These are phyloP conservation scores for Apamea crenata DNA, from an alignment of 2,888 invertebrate genomes.

Conservation along the genomic window DNA sequence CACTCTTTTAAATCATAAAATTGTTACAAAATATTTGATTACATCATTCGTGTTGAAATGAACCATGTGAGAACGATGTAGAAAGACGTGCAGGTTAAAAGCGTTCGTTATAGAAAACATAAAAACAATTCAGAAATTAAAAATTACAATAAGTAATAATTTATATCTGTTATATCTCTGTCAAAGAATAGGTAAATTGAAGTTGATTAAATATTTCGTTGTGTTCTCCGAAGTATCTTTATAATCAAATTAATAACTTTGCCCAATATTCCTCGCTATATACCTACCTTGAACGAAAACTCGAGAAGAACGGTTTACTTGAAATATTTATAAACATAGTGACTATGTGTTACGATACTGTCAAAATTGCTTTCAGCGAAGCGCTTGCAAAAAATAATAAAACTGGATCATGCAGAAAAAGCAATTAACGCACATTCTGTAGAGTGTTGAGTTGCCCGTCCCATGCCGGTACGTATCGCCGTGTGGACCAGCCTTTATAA, in stretches of 20 bases:
- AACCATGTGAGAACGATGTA: too few relatives aligned
- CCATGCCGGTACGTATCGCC: background rate
- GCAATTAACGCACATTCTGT: conserved; percentile 35
- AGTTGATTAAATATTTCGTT: conserved; percentile 7
- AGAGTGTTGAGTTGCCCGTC: background rate
- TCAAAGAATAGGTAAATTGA: background rate
- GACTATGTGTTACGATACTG: conserved; percentile 14
- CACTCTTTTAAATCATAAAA: too few relatives aligned
- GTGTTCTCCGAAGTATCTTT: background rate
- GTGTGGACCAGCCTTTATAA: conserved; percentile 36
- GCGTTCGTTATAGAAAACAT: too few relatives aligned
- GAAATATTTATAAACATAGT: conserved; percentile 31
- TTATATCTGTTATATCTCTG: background rate
- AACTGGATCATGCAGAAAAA: conserved; percentile 33
- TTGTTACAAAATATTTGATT: too few relatives aligned
- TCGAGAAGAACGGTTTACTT: conserved; percentile 1
- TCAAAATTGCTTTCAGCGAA: conserved; percentile 15
- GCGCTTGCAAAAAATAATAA: conserved; percentile 24
- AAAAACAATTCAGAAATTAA: too few relatives aligned
- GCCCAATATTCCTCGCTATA: background rate
- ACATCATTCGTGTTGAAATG: too few relatives aligned
- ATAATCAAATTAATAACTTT: conserved; percentile 31
- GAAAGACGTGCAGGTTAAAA: too few relatives aligned
- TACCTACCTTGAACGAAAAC: background rate
- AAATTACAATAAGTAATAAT: too few relatives aligned